Conservation (phyloP, 2,113 vertebrate genomes). For the Lophius piscatorius region DNA sequence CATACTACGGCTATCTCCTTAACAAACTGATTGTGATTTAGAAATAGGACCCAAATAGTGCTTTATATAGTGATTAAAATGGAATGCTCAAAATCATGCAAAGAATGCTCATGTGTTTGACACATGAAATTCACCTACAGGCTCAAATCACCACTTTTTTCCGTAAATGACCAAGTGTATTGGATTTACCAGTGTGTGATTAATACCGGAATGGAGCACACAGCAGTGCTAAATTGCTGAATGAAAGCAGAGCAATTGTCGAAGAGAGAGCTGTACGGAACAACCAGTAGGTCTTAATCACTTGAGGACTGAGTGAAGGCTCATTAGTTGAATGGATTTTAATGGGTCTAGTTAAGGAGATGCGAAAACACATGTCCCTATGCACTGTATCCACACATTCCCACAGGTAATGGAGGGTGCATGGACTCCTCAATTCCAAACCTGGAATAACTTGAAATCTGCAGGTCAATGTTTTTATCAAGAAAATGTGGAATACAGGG, state of each 20-base stretch:
- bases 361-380: constrained; percentile 60
- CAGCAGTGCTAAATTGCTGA: constrained; percentile 32
- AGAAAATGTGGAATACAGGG: constrained; percentile 1
- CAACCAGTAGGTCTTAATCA: constrained; percentile 60
- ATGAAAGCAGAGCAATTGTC: constrained; percentile 29
- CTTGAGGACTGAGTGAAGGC: constrained; percentile 57
- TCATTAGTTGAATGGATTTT: constrained; percentile 73
- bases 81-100: too few relatives aligned
- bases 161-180: neutral
- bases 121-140: too few relatives aligned
- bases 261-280: constrained; percentile 39
- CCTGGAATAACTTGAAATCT: neutral
- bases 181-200: neutral
- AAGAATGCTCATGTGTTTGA: too few relatives aligned
- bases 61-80: too few relatives aligned
- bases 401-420: constrained; percentile 49
- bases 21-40: too few relatives aligned
- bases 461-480: neutral
- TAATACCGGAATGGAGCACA: constrained; percentile 30
- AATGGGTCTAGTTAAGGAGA: constrained; percentile 73
- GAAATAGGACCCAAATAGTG: too few relatives aligned
- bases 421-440: constrained; percentile 18
- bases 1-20: too few relatives aligned
- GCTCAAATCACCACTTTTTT: neutral
- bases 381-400: constrained; percentile 62